A percentile compares a stretch with the other conserved stretches of the same genome.
phyloP scores from a whole-genome alignment of 2,113 vertebrate genomes.

The Willisornis vidua region DNA sequence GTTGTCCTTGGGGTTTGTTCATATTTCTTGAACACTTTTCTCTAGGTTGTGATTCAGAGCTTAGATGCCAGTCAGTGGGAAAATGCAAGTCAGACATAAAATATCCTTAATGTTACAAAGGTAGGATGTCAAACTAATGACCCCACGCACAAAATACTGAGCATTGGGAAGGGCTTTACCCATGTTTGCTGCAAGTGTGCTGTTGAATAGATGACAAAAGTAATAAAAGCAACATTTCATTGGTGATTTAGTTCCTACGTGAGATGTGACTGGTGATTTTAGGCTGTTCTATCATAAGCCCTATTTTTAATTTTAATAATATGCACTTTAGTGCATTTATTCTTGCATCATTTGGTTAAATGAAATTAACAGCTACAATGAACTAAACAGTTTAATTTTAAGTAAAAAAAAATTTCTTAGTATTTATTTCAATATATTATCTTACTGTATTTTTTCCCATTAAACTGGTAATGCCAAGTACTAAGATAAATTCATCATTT shows the following conservation, averaged over 20 bases:
- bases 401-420: fast-evolving
- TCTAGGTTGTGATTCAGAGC: not conserved
- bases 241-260: not conserved
- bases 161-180: too few relatives aligned
- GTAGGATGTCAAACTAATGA: not conserved
- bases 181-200: too few relatives aligned
- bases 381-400: not conserved
- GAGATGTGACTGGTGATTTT: not conserved
- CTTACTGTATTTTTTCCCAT: not conserved
- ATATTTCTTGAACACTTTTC: not conserved
- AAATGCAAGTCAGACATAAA: not conserved
- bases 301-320: not conserved
- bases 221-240: not conserved
- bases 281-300: not conserved
- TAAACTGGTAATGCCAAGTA: not conserved
- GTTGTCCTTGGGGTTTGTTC: not conserved
- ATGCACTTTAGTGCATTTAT: not conserved
- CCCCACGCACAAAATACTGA: not conserved
- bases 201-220: not conserved
- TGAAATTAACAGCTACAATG: not conserved
- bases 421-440: not conserved
- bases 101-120: not conserved
- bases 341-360: not conserved
- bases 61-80: not conserved
- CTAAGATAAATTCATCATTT: not conserved